Conservation (phyloP, 2,797 vertebrate species). For the Thripadectes ignobilis region DNA sequence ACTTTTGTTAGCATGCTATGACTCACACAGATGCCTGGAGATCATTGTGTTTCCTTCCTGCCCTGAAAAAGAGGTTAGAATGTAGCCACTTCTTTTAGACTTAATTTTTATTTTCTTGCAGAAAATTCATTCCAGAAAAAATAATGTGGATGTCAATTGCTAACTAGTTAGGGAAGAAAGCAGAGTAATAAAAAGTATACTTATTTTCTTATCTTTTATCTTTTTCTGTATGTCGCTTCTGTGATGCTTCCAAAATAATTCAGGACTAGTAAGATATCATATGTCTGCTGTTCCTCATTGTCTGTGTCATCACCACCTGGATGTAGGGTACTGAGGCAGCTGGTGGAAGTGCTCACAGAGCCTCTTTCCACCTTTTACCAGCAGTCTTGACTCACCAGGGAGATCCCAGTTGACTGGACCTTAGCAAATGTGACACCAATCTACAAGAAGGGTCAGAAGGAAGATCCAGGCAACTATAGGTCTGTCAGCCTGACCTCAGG, state of each 20-base stretch:
- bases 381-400: neutral
- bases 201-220: neutral
- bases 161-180: neutral
- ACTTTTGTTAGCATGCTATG: neutral
- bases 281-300: neutral
- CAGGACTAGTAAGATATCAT: neutral
- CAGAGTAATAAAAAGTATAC: neutral
- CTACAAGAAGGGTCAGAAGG: neutral
- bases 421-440: neutral
- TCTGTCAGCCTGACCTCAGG: neutral
- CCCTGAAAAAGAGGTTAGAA: neutral
- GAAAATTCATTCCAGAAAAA: neutral
- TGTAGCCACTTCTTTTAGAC: neutral
- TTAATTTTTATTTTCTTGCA: neutral
- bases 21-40: slow-evolving; percentile 17
- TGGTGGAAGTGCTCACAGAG: neutral
- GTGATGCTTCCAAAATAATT: neutral
- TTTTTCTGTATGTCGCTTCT: neutral
- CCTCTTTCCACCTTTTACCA: neutral
- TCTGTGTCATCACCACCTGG: neutral
- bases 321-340: neutral
- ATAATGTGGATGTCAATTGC: neutral
- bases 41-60: slow-evolving; percentile 17
- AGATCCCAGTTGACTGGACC: neutral
- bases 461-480: neutral